Evolutionary conservation across 2,888 invertebrate species (phyloP).

Genomic region (Erebia epiphron): DNA sequence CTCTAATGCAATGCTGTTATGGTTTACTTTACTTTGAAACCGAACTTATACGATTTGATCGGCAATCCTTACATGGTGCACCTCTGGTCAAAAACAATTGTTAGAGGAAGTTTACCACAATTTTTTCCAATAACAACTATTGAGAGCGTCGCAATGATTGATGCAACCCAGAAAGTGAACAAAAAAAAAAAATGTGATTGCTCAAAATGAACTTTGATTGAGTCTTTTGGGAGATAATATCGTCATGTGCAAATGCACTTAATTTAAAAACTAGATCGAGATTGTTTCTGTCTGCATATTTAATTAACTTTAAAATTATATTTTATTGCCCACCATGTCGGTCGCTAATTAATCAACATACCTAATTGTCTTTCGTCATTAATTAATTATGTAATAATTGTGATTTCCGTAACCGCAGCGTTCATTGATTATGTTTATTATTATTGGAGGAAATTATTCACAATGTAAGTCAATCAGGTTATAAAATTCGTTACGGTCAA

Average conservation of each 20-base stretch:
- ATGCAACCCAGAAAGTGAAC: too few relatives aligned
- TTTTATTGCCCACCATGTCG: constrained; percentile 1
- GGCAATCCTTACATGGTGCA: too few relatives aligned
- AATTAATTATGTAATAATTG: constrained; percentile 16
- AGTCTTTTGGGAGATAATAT: background rate
- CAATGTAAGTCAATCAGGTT: background rate
- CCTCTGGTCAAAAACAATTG: too few relatives aligned
- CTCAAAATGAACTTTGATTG: too few relatives aligned
- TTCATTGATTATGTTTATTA: constrained; percentile 13
- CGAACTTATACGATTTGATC: too few relatives aligned
- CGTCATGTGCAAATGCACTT: background rate
- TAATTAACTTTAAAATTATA: constrained; percentile 10
- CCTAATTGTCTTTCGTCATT: constrained; percentile 13
- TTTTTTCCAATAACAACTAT: too few relatives aligned
- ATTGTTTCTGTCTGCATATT: constrained; percentile 11
- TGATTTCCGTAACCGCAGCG: constrained; percentile 15
- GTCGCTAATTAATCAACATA: constrained; percentile 15
- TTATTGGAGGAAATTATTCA: constrained; percentile 6
- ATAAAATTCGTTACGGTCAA: background rate
- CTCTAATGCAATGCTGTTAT: too few relatives aligned
- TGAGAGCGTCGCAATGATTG: too few relatives aligned
- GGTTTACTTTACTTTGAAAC: too few relatives aligned
- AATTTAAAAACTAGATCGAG: background rate
- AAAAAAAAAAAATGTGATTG: too few relatives aligned
- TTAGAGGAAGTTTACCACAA: too few relatives aligned